Evolutionary conservation across 2,888 invertebrate genomes (phyloP).

Genomic region (Holacanthella duospinosa): DNA sequence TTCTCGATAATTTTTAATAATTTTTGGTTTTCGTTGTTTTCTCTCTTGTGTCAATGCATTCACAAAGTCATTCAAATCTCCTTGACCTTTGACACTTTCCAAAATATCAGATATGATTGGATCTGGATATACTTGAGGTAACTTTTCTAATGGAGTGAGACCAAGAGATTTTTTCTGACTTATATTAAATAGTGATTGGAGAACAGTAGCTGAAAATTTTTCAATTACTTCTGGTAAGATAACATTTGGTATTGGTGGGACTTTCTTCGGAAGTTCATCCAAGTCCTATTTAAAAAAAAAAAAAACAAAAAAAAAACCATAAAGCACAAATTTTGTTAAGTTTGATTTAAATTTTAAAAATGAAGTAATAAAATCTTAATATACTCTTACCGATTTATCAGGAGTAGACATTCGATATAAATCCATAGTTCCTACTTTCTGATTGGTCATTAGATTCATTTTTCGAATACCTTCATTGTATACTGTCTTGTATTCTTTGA

Average conservation of each 20-base stretch:
- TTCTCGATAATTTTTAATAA: neutral
- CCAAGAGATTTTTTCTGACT: neutral
- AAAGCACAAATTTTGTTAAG: no score
- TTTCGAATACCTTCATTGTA: constrained; percentile 9
- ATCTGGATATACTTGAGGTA: neutral
- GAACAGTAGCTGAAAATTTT: constrained; percentile 15
- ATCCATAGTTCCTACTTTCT: neutral
- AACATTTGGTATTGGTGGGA: neutral
- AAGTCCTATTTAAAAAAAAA: neutral
- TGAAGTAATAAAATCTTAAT: no score
- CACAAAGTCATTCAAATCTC: neutral
- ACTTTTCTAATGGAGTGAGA: constrained; percentile 4
- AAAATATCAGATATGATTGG: neutral
- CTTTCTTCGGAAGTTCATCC: neutral
- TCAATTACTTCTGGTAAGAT: constrained; percentile 8
- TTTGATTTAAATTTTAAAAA: no score
- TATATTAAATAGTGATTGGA: constrained; percentile 14
- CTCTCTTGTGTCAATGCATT: neutral
- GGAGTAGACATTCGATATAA: no score
- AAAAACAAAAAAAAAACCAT: no score
- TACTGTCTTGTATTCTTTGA: constrained; percentile 7
- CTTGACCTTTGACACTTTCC: neutral
- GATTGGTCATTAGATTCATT: neutral
- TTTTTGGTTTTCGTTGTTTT: neutral
- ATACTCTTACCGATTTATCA: no score